phyloP scores from a whole-genome alignment of 2,888 invertebrate species.

The Phalera bucephala region DNA sequence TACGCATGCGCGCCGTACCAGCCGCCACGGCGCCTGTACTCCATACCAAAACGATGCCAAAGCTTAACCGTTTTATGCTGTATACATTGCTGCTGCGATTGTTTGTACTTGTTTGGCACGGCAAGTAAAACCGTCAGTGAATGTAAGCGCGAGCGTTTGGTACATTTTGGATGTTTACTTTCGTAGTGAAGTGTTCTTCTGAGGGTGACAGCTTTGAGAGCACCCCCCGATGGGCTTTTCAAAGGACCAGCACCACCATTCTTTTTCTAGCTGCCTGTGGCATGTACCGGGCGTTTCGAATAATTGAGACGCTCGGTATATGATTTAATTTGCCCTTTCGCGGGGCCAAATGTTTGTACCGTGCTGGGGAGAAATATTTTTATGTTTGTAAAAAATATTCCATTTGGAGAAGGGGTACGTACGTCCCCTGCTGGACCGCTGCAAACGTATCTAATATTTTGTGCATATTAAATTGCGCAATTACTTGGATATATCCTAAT shows the following conservation, averaged over 20 bases:
- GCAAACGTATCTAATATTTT: conserved; percentile 2
- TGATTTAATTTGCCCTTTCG: conserved; percentile 79
- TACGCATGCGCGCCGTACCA: conserved; percentile 71
- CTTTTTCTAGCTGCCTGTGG: conserved; percentile 70
- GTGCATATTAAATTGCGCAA: not conserved
- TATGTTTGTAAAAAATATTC: conserved; percentile 33
- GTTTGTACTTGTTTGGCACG: conserved; percentile 32
- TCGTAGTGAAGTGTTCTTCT: conserved; percentile 65
- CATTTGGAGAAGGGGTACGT: conserved; percentile 32
- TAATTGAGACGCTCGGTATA: conserved; percentile 76
- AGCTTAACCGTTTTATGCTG: conserved; percentile 31
- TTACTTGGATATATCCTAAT: not conserved
- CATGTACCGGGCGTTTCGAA: conserved; percentile 69
- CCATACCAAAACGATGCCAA: conserved; percentile 39
- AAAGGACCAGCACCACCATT: conserved; percentile 75
- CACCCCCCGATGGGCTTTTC: conserved; percentile 74
- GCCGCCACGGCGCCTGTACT: conserved; percentile 73
- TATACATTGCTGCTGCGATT: conserved; percentile 62
- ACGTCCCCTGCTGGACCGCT: conserved; percentile 16
- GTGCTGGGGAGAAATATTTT: conserved; percentile 49
- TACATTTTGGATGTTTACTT: conserved; percentile 49
- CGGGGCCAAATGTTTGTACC: conserved; percentile 51
- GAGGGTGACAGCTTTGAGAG: conserved; percentile 78
- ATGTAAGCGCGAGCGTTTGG: conserved; percentile 36
- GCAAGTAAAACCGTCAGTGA: conserved; percentile 43